phyloP scores from a whole-genome alignment of 1,140 invertebrate genomes.

The Drosophila sechellia region DNA sequence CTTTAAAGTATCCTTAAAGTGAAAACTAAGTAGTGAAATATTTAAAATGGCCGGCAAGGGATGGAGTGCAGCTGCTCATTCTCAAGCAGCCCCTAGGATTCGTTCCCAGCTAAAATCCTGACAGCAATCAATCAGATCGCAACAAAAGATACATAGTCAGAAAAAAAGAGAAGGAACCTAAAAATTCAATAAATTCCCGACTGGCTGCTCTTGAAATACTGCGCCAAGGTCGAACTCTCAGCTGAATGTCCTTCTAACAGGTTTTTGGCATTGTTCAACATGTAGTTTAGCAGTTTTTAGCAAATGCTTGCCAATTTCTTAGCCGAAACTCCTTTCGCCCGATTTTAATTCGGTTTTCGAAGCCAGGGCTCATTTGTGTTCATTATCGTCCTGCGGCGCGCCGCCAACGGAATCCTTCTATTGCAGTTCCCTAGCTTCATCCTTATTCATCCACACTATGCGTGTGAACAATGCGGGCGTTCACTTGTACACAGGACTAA shows the following conservation, averaged over 20 bases:
- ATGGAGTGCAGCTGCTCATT: constrained; percentile 32
- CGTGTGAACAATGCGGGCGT: constrained; percentile 59
- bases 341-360: constrained; percentile 26
- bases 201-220: constrained; percentile 50
- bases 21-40: constrained; percentile 30
- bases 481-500: constrained; percentile 47
- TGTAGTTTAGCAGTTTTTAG: constrained; percentile 61
- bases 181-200: constrained; percentile 61
- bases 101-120: constrained; percentile 55
- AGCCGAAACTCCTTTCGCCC: constrained; percentile 69
- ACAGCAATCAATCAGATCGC: constrained; percentile 81
- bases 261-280: constrained; percentile 62
- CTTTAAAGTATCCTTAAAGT: constrained; percentile 47
- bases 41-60: constrained; percentile 58
- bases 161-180: constrained; percentile 30
- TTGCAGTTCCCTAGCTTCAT: constrained; percentile 5
- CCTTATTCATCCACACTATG: constrained; percentile 28
- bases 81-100: constrained; percentile 38
- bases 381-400: constrained; percentile 80
- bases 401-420: constrained; percentile 64
- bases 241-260: constrained; percentile 61
- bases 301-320: constrained; percentile 74
- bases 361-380: constrained; percentile 71
- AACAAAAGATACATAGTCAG: constrained; percentile 67
- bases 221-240: constrained; percentile 60